Evolutionary conservation across 2,888 invertebrate species (phyloP).

Genomic region (Lycophotia porphyrea): DNA sequence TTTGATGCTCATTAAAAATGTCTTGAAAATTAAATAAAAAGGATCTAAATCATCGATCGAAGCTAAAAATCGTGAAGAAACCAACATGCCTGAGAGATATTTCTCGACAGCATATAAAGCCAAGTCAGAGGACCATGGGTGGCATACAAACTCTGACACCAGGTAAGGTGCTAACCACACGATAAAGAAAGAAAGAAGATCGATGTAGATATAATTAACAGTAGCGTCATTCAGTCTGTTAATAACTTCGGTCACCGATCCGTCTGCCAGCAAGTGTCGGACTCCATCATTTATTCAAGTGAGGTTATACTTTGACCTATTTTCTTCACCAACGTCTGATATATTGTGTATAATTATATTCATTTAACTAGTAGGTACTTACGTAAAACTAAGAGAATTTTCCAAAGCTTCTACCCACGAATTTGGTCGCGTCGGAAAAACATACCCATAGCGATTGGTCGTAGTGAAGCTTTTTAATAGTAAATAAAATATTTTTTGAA

Average conservation of each 20-base stretch:
- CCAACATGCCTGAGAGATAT: too few relatives aligned
- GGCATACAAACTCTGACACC: too few relatives aligned
- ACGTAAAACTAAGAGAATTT: neutral
- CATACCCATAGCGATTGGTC: neutral
- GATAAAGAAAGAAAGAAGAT: too few relatives aligned
- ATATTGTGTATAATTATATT: slow-evolving; percentile 21
- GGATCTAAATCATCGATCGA: too few relatives aligned
- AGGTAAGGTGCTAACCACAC: too few relatives aligned
- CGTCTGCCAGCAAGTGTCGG: neutral
- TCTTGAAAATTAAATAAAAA: neutral
- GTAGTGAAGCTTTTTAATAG: neutral
- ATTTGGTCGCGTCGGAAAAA: neutral
- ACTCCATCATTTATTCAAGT: neutral
- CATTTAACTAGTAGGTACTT: neutral
- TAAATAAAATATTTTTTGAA: neutral
- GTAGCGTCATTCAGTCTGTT: neutral
- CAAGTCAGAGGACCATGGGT: too few relatives aligned
- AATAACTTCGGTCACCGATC: neutral
- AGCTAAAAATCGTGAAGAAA: too few relatives aligned
- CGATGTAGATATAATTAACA: too few relatives aligned
- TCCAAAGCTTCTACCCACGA: neutral
- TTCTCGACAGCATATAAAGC: too few relatives aligned
- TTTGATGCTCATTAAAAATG: neutral
- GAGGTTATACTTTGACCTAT: neutral
- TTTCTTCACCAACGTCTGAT: slow-evolving; percentile 1